Evolutionary conservation across 2,113 vertebrate species (phyloP).

Genomic region (Rhinolophus ferrumequinum): DNA sequence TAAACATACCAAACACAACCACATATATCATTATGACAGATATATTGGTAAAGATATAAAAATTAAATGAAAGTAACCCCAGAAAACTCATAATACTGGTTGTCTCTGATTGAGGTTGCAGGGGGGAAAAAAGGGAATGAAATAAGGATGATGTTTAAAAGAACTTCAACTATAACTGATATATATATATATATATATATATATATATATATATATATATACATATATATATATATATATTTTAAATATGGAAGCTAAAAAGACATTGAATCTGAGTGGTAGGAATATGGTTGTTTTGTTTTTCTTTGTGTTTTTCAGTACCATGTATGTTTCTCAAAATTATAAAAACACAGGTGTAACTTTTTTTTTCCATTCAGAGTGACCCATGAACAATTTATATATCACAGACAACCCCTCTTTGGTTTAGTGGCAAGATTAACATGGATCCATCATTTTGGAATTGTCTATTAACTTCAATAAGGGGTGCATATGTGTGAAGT

Average conservation of each 20-base stretch:
- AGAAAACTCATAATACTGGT: background rate
- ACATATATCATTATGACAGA: background rate
- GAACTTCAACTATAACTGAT: background rate
- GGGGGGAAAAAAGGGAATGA: background rate
- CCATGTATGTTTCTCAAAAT: slow-evolving; percentile 42
- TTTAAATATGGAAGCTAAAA: background rate
- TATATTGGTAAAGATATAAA: background rate
- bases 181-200: no score
- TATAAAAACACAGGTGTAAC: background rate
- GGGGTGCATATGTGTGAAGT: background rate
- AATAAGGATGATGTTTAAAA: background rate
- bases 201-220: no score
- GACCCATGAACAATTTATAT: background rate
- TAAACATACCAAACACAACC: background rate
- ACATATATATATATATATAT: no score
- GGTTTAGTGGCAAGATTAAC: background rate
- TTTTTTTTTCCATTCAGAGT: background rate
- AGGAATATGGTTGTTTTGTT: background rate
- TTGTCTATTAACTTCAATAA: background rate
- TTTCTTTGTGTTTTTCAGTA: slow-evolving; percentile 30
- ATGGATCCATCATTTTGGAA: background rate
- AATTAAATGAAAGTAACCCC: background rate
- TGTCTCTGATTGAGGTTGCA: background rate
- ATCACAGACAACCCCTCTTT: background rate
- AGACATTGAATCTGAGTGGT: background rate